Evolutionary conservation across 1,140 invertebrate genomes (phyloP).

Genomic region (Ceratina japonica): DNA sequence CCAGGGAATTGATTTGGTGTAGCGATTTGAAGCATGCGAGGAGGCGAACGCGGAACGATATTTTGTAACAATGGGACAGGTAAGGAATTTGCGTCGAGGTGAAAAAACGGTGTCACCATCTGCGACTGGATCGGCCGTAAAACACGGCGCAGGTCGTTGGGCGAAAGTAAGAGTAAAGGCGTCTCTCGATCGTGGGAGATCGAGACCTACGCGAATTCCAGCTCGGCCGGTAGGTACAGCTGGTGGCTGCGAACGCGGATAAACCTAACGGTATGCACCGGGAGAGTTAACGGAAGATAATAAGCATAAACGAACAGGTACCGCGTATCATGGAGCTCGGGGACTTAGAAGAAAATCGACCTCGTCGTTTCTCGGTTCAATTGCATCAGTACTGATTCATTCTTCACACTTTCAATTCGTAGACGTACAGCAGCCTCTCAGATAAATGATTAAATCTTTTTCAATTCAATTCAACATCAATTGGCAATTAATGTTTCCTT

Average conservation of each 20-base stretch:
- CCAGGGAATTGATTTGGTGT: too few species aligned
- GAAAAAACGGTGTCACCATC: slow-evolving; percentile 13
- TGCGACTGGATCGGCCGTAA: slow-evolving; percentile 44
- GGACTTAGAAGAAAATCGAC: slow-evolving; percentile 35
- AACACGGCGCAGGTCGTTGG: slow-evolving; percentile 43
- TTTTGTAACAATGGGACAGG: background rate
- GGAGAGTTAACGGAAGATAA: slow-evolving; percentile 67
- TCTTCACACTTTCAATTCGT: too few species aligned
- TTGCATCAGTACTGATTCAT: too few species aligned
- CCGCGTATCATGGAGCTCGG: background rate
- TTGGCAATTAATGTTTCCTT: too few species aligned
- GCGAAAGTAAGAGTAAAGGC: slow-evolving; percentile 68
- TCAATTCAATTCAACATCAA: too few species aligned
- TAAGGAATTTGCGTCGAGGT: background rate
- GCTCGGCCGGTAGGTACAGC: slow-evolving; percentile 24
- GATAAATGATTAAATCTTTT: too few species aligned
- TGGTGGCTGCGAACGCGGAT: slow-evolving; percentile 40
- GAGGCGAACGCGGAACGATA: background rate
- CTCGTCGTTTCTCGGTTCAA: too few species aligned
- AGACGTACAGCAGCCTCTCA: too few species aligned
- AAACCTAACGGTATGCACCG: slow-evolving; percentile 63
- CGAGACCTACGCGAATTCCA: slow-evolving; percentile 66
- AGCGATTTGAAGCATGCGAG: background rate
- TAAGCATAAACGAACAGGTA: slow-evolving; percentile 38
- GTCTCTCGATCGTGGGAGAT: slow-evolving; percentile 68